Percentiles rank a stretch among this genome's conserved stretches.
Conservation (phyloP, 2,888 invertebrate species). For the Margaritifera margaritifera region DNA sequence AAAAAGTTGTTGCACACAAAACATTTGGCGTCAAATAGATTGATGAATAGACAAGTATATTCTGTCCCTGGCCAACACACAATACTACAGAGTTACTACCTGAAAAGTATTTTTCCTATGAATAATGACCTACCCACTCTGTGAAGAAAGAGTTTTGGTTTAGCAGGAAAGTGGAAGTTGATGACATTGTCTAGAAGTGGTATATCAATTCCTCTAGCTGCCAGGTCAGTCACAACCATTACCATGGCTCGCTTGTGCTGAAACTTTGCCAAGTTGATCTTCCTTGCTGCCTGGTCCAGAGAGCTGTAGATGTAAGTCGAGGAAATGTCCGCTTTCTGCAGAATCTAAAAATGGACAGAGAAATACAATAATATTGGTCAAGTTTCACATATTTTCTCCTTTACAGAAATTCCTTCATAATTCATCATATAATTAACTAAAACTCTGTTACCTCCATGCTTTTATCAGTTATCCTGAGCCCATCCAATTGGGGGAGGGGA, state of each 20-base stretch:
- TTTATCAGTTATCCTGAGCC: no score
- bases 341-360: constrained; percentile 72
- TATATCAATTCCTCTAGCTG: constrained; percentile 97
- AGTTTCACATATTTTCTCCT: background rate
- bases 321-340: constrained; percentile 80
- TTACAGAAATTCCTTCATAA: no score
- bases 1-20: background rate
- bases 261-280: constrained; percentile 87
- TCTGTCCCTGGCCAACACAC: background rate
- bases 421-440: no score
- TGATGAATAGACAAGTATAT: background rate
- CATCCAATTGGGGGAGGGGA: no score
- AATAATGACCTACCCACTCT: constrained; percentile 86
- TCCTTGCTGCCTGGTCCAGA: constrained; percentile 93
- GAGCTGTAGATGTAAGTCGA: constrained; percentile 95
- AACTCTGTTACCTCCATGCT: no score
- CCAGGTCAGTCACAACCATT: constrained; percentile 96
- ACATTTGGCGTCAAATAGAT: background rate
- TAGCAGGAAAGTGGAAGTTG: constrained; percentile 97
- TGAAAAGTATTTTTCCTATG: background rate
- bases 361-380: background rate
- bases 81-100: background rate
- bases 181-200: constrained; percentile 96
- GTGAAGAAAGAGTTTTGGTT: constrained; percentile 97
- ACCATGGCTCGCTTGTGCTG: constrained; percentile 84